These are phyloP conservation scores for Prenolepis imparis DNA, from an alignment of 2,888 invertebrate species.

Conservation along the genomic window DNA sequence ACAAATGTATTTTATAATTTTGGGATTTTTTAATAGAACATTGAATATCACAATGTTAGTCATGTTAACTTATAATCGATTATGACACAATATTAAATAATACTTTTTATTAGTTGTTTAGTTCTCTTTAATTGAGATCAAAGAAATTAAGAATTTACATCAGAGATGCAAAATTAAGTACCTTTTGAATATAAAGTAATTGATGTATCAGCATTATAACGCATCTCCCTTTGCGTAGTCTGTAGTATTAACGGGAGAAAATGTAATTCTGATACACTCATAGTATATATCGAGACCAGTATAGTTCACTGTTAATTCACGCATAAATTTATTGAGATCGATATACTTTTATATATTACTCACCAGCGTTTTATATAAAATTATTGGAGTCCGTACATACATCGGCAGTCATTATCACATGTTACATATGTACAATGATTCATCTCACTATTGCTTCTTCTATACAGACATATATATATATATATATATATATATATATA, in stretches of 20 bases:
- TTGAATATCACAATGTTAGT: conserved; percentile 17
- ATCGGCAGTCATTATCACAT: conserved; percentile 59
- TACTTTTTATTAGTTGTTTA: background rate
- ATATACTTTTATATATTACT: conserved; percentile 41
- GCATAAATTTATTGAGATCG: conserved; percentile 44
- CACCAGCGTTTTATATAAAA: conserved; percentile 54
- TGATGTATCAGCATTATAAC: conserved; percentile 16
- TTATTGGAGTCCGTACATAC: conserved; percentile 47
- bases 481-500: conserved; percentile 1
- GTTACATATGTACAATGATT: conserved; percentile 48
- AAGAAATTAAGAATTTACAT: conserved; percentile 8
- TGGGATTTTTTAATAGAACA: background rate
- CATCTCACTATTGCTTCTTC: conserved; percentile 24
- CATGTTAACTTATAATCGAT: conserved; percentile 13
- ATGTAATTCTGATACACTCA: conserved; percentile 24
- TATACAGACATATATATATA: conserved; percentile 42
- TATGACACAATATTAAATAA: conserved; percentile 16
- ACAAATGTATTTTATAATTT: conserved; percentile 16
- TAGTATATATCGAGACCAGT: conserved; percentile 12
- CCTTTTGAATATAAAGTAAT: conserved; percentile 4
- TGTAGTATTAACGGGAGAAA: conserved; percentile 4
- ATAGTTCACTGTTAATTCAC: conserved; percentile 23
- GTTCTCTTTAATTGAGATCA: background rate
- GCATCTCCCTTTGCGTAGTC: background rate
- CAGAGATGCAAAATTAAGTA: conserved; percentile 21